Percentiles rank a stretch among this genome's conserved stretches.
phyloP scores from a whole-genome alignment of 2,113 vertebrate species.

The Lepus americanus region DNA sequence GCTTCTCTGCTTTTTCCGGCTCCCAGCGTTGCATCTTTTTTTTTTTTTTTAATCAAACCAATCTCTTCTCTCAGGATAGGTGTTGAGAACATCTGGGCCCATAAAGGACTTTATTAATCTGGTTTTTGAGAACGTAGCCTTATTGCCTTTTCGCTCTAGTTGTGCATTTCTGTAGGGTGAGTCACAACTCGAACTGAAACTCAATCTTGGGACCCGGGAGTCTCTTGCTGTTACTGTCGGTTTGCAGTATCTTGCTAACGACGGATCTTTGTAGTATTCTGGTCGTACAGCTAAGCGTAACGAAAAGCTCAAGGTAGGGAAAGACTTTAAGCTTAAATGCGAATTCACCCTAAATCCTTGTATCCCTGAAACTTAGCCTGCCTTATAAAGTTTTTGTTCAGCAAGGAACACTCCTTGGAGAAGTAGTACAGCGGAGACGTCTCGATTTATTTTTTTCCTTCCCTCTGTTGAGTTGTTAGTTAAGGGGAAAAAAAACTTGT shows the following conservation, averaged over 20 bases:
- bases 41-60: not conserved
- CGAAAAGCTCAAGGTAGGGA: not conserved
- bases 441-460: not conserved
- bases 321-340: not conserved
- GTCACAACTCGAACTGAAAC: not conserved
- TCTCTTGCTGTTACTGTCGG: not conserved
- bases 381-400: not conserved
- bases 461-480: not conserved
- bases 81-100: not conserved
- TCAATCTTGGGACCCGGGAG: not conserved
- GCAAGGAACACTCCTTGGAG: constrained; percentile 11
- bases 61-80: not conserved
- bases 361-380: not conserved
- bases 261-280: not conserved
- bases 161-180: constrained; percentile 8
- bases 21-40: too few relatives aligned
- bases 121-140: not conserved
- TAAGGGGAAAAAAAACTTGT: not conserved
- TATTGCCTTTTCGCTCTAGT: too few relatives aligned
- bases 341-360: not conserved
- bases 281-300: not conserved
- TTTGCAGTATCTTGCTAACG: not conserved
- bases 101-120: not conserved
- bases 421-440: not conserved
- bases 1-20: not conserved